Evolutionary conservation across 2,113 vertebrate genomes (phyloP).

Genomic region (Microtus pennsylvanicus): DNA sequence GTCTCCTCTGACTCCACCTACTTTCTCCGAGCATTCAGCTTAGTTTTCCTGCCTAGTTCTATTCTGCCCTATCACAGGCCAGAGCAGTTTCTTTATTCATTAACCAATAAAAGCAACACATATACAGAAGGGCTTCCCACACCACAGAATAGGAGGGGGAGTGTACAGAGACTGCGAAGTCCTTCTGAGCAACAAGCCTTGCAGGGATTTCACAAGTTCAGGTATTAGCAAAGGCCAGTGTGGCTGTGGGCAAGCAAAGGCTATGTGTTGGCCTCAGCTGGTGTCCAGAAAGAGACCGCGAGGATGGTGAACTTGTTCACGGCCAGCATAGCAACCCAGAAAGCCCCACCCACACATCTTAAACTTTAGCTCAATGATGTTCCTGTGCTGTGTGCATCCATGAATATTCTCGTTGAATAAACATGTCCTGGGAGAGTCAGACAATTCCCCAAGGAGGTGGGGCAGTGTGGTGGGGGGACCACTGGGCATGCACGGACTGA

Average conservation of each 20-base stretch:
- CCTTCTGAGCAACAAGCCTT: neutral
- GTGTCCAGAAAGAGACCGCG: neutral
- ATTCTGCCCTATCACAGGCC: too few relatives aligned
- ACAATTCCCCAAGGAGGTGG: neutral
- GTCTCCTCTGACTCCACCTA: too few relatives aligned
- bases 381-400: neutral
- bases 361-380: slow-evolving; percentile 7
- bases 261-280: neutral
- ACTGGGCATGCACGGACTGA: neutral
- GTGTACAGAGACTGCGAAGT: neutral
- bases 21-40: too few relatives aligned
- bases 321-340: neutral
- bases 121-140: too few relatives aligned
- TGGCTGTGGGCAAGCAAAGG: neutral
- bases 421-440: neutral
- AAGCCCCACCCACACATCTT: neutral
- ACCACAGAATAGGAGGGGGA: neutral
- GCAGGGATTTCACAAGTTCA: neutral
- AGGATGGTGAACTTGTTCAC: neutral
- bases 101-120: too few relatives aligned
- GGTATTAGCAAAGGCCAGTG: neutral
- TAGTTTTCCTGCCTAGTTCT: too few relatives aligned
- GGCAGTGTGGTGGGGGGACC: neutral
- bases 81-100: too few relatives aligned
- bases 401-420: slow-evolving; percentile 55